Base-by-base conservation (phyloP, 2,797 vertebrate genomes). In the Pipistrellus pygmaeus region DNA sequence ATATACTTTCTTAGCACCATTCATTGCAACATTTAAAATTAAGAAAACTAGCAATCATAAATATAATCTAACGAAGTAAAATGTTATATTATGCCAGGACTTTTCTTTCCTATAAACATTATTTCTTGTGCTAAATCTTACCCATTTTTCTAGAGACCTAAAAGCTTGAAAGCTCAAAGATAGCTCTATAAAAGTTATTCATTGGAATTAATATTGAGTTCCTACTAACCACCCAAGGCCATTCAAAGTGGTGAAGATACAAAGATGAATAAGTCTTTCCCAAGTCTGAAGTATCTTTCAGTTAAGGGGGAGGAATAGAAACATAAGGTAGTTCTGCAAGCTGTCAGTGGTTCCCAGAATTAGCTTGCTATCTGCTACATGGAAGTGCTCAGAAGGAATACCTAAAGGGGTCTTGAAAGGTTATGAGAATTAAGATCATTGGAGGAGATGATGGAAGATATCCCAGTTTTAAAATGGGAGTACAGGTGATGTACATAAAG, bases 91-190 rank as follows among this genome's bases (percentile, higher is more conserved):
- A 30, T 15, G 9, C 23, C 20, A 12, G 8, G 55, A 78, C n/a
- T 72, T 66, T 35, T 14, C 17, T 38, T 68, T 0, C 75, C 38
- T 90, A 32, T 53, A 51, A 76, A 76, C 11, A 4, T 82, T 53
- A 48, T 85, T 68, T 90, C 69, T 73, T 76, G 17, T 18, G 25
- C 23, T 82, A 68, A 72, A 73, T 76, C 55, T 72, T 88, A 23
- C 21, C 20, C 1, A 23, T 9, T 55, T 46, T 55, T 92, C 53
- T 72, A 41, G 85, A 60, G 48, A 85, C n/a, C n/a, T 77, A 20
- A 38, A 85, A 62, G 2, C 23, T 62, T 73, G 53, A 69, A 48
- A 69, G 35, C 14, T 41, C 57, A 77, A 20, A 48, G 44, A 80
- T 27, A 15, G 27, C 38, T 18, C 6, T 55, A 8, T 23, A 18